phyloP scores from a whole-genome alignment of 2,113 vertebrate species.

The Aphelocoma coerulescens region DNA sequence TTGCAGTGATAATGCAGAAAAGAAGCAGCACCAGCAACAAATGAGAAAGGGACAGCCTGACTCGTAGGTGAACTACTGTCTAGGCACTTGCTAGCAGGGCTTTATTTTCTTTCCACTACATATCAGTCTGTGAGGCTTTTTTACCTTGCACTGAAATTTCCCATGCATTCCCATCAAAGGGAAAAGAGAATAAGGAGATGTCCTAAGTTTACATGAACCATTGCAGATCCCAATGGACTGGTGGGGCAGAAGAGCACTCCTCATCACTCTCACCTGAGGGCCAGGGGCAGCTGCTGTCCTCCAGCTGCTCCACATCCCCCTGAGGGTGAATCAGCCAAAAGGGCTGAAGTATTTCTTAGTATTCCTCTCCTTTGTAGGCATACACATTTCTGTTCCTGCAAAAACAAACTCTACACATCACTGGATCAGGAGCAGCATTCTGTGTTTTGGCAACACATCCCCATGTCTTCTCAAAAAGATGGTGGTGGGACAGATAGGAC shows the following conservation, averaged over 20 bases:
- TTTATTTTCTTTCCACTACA: neutral
- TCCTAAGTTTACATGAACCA: neutral
- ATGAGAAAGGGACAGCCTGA: neutral
- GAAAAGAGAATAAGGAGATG: neutral
- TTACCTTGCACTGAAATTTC: neutral
- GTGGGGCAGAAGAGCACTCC: neutral
- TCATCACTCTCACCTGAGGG: neutral
- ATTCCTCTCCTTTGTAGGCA: neutral
- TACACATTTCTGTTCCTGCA: neutral
- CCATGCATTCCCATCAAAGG: neutral
- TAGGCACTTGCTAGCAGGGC: neutral
- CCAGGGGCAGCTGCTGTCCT: neutral
- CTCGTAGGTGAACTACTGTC: neutral
- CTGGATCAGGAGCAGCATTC: neutral
- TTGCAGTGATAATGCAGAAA: neutral
- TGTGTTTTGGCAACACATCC: neutral
- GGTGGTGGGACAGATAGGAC: neutral
- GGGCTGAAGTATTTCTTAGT: neutral
- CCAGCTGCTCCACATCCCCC: neutral
- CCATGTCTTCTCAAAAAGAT: neutral
- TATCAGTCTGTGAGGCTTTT: neutral
- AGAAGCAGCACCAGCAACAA: neutral
- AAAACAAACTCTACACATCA: neutral
- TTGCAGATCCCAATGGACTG: neutral
- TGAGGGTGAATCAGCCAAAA: neutral